Base-by-base conservation (phyloP, 2,797 vertebrate species). In the Limnodromus scolopaceus region DNA sequence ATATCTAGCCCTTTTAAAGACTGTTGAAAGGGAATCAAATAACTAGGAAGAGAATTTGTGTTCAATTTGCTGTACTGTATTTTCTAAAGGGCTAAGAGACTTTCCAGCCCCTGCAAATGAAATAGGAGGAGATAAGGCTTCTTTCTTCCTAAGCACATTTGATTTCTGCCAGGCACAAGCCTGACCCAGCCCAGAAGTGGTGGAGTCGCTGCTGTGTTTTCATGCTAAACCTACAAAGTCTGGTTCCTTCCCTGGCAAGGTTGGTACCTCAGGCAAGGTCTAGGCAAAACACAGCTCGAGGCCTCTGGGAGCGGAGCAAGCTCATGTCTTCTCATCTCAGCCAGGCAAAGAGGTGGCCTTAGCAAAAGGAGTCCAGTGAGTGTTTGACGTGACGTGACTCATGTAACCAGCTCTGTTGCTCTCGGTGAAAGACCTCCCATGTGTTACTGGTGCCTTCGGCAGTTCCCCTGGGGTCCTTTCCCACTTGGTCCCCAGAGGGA, bases 321-420 rank as follows among this genome's bases (percentile, higher is more conserved):
- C 46, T 82, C 43, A 5, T 20, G 38, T 61, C 41, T 93, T 41
- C 71, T 86, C 54, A 15, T 86, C 51, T 84, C 69, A 72, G 4
- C 23, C 57, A 61, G 71, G 41, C 32, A 18, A 36, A 55, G 20
- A 80, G 48, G 74, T n/a, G 68, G 51, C 41, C 49, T 93, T 77
- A 94, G 87, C 64, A 61, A 54, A 71, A 79, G 68, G n/a, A 75
- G 87, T 9, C n/a, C 22, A 75, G 22, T n/a, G 61, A 78, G 60
- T 2, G 4, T 34, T 83, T 1, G 6, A 64, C 1, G 17, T 46
- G 60, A 61, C 0, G 0, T 34, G 79, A 32, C 32, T 91, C 16
- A 1, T 64, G 77, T 60, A 65, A 65, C 46, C 6, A 11, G 65
- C 68, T 83, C 71, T 13, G 32, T 58, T 1, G 5, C 78, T 61